A percentile compares a stretch with the other conserved stretches of the same genome.
phyloP scores from a whole-genome alignment of 2,113 vertebrate genomes.

The Plecotus auritus region DNA sequence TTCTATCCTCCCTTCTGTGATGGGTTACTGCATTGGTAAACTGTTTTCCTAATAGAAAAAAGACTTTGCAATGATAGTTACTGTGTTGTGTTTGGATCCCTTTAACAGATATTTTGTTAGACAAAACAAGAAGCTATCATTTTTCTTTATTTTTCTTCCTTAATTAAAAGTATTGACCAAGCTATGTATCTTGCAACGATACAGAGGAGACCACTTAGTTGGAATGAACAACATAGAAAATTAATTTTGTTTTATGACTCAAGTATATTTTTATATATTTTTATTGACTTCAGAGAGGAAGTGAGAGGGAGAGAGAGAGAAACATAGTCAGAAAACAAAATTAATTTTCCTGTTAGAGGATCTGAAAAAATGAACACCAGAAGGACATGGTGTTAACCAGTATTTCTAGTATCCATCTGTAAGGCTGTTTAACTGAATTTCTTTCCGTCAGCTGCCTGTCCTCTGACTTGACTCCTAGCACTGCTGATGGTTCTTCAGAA shows the following conservation, averaged over 20 bases:
- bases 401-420: background rate
- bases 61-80: background rate
- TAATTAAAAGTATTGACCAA: background rate
- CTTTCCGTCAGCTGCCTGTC: background rate
- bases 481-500: background rate
- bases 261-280: too few species aligned
- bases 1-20: background rate
- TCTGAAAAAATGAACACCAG: background rate
- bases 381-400: background rate
- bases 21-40: background rate
- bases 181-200: background rate
- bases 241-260: background rate
- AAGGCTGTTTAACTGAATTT: background rate
- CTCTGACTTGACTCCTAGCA: slow-evolving; percentile 3
- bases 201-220: background rate
- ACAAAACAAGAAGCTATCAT: background rate
- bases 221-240: background rate
- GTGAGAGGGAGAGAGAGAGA: too few species aligned
- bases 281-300: too few species aligned
- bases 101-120: background rate
- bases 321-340: too few species aligned
- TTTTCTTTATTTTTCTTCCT: background rate
- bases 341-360: background rate
- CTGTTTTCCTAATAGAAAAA: background rate
- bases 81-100: background rate